A percentile compares a stretch with the other conserved stretches of the same genome.
Conservation (phyloP, 2,797 vertebrate species). For the Sphenopsis melanotis region DNA sequence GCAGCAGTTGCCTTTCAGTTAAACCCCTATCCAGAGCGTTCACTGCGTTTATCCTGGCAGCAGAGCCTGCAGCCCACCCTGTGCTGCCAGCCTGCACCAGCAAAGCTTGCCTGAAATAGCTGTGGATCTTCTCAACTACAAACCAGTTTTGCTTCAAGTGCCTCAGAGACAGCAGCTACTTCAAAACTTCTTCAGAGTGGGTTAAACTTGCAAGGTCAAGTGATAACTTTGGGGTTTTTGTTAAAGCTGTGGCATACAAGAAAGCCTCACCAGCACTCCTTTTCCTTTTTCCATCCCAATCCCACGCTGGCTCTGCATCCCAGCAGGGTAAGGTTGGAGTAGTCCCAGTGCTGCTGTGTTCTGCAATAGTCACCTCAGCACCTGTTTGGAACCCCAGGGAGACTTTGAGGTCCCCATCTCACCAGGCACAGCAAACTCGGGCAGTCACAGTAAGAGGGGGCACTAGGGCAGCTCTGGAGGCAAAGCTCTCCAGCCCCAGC, state of each 20-base stretch:
- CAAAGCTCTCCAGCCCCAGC: not conserved
- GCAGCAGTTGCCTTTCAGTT: not conserved
- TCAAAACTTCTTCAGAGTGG: not conserved
- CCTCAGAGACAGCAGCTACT: not conserved
- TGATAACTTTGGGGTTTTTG: not conserved
- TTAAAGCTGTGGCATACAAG: not conserved
- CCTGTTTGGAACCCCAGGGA: accelerated
- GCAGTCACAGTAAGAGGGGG: not conserved
- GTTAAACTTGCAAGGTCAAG: not conserved
- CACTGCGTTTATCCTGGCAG: not conserved
- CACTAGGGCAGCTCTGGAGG: not conserved
- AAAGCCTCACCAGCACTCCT: not conserved
- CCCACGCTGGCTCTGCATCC: not conserved
- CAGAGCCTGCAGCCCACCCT: not conserved
- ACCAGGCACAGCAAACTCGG: not conserved
- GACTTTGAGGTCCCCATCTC: not conserved
- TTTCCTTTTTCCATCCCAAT: not conserved
- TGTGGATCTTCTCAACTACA: not conserved
- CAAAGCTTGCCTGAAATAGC: not conserved
- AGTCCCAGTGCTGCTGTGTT: not conserved
- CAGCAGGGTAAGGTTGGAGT: not conserved
- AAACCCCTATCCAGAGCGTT: not conserved
- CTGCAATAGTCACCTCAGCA: not conserved
- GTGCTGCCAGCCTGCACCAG: not conserved
- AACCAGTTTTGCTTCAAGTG: not conserved